Base-by-base conservation (phyloP, 2,888 invertebrate species). In the Luperina nickerlii region DNA sequence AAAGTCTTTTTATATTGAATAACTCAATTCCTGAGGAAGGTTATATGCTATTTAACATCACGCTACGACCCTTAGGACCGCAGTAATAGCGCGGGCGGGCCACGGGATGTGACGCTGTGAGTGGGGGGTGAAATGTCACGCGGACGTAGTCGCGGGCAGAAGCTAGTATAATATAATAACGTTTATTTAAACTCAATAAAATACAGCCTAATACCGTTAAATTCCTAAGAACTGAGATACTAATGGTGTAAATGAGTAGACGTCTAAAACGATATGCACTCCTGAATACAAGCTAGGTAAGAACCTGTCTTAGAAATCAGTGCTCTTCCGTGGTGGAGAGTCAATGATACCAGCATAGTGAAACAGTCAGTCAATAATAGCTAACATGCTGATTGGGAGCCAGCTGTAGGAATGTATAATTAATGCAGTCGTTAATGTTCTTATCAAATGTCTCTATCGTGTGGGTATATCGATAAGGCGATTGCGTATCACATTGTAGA, bases 341-440 rank as follows among this genome's bases (percentile, higher is more conserved):
- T 45, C 18, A n/a, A 68, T 68, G 42, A 68, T 27, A 48, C 27
- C 20, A 48, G 20, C 69, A 51, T 48, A 20, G 68, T 20, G 9
- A 45, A 45, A 27, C 11, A 45, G 45, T 45, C 27, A 7, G 48
- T 27, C 48, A 27, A 7, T 38, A 38, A 15, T 69, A 69, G 20
- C 20, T 27, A 32, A 20, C 20, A 69, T 69, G 20, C 11, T 20
- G n/a, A 42, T 54, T 27, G 38, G 9, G n/a, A 11, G 68, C 74
- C 24, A 15, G 8, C 38, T n/a, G 18, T 67, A n/a, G 20, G 38
- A 69, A 48, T 38, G 18, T 38, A 74, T 66, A 20, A 45, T 38
- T 38, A 38, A 69, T 57, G 69, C 32, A 75, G 57, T 60, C 57
- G 32, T 42, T 51, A 54, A 51, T 20, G 24, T 27, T 75, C 70